Evolutionary conservation across 2,113 vertebrate species (phyloP).

Genomic region (Sander lucioperca): DNA sequence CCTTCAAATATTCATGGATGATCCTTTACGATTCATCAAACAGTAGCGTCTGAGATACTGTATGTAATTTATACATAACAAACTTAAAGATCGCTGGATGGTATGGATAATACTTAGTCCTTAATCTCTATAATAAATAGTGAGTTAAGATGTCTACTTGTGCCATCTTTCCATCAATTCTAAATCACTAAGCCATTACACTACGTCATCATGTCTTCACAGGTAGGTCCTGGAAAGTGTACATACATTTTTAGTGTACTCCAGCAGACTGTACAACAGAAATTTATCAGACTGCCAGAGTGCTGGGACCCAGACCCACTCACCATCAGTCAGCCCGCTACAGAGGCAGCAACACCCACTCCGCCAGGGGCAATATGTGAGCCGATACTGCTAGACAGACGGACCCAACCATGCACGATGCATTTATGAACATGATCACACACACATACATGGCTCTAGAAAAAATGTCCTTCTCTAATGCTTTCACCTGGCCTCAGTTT

Average conservation of each 20-base stretch:
- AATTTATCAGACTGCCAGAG: constrained; percentile 62
- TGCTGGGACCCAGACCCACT: constrained; percentile 64
- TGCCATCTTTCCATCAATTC: constrained; percentile 19
- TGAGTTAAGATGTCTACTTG: not conserved
- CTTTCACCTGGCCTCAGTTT: constrained; percentile 76
- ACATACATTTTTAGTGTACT: constrained; percentile 48
- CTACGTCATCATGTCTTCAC: constrained; percentile 18
- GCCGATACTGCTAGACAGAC: constrained; percentile 62
- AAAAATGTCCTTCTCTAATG: constrained; percentile 61
- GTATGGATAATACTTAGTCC: not conserved
- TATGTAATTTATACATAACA: not conserved
- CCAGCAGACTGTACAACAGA: constrained; percentile 51
- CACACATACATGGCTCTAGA: constrained; percentile 21
- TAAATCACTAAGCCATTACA: constrained; percentile 36
- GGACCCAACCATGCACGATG: constrained; percentile 61
- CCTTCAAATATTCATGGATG: not conserved
- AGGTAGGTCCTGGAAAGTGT: constrained; percentile 32
- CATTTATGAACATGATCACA: constrained; percentile 60
- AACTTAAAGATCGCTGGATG: not conserved
- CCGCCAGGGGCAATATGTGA: constrained; percentile 63
- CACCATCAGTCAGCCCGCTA: constrained; percentile 67
- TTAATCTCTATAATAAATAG: not conserved
- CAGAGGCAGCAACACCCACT: constrained; percentile 44
- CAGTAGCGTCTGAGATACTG: not conserved
- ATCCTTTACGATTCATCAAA: not conserved